These are phyloP conservation scores for Daphoenositta chrysoptera DNA, from an alignment of 2,113 vertebrate genomes.

Conservation along the genomic window DNA sequence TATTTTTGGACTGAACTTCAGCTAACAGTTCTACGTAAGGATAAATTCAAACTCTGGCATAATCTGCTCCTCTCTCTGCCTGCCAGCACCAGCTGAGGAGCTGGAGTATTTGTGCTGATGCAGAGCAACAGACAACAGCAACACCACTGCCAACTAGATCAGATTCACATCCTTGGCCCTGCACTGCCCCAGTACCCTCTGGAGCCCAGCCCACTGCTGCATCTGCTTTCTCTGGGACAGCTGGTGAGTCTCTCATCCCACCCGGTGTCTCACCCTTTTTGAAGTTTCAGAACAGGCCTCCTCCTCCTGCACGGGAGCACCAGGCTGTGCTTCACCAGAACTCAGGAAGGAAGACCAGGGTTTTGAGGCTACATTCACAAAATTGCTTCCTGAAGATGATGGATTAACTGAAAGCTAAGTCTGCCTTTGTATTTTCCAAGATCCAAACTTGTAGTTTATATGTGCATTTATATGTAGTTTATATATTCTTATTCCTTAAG, in stretches of 20 bases:
- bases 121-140: background rate
- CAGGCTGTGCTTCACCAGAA: background rate
- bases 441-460: background rate
- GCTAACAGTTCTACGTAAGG: background rate
- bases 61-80: background rate
- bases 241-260: background rate
- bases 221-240: background rate
- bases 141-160: background rate
- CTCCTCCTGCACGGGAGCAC: background rate
- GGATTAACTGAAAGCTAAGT: background rate
- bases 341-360: background rate
- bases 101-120: background rate
- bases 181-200: background rate
- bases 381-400: background rate
- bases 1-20: background rate
- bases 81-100: background rate
- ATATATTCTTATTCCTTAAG: no score
- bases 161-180: accelerated
- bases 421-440: background rate
- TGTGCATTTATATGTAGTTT: no score
- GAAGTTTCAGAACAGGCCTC: background rate
- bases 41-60: background rate
- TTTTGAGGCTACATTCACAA: background rate
- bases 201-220: background rate
- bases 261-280: background rate